A percentile compares a stretch with the other conserved stretches of the same genome.
Evolutionary conservation across 2,888 invertebrate genomes (phyloP).

Genomic region (Hermodice carunculata): DNA sequence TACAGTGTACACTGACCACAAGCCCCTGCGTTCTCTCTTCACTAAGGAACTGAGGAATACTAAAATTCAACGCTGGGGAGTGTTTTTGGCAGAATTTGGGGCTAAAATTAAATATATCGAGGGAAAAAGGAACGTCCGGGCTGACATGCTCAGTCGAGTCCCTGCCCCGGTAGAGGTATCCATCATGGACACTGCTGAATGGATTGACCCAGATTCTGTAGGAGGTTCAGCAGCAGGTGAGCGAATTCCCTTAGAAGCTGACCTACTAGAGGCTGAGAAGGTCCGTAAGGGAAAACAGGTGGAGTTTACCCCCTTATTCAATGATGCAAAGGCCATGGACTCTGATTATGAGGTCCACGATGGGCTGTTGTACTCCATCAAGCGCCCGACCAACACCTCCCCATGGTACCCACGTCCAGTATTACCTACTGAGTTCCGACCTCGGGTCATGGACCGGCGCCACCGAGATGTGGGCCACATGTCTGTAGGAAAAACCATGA

Average conservation of each 20-base stretch:
- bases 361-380: too few relatives aligned
- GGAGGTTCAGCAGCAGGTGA: too few relatives aligned
- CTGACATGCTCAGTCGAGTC: conserved; percentile 13
- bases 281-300: too few relatives aligned
- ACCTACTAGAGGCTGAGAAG: too few relatives aligned
- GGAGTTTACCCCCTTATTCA: too few relatives aligned
- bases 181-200: neutral
- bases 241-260: too few relatives aligned
- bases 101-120: neutral
- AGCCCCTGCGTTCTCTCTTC: conserved; percentile 11
- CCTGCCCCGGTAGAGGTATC: neutral
- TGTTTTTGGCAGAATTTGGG: conserved; percentile 17
- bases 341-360: too few relatives aligned
- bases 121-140: conserved; percentile 4
- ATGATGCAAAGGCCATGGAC: too few relatives aligned
- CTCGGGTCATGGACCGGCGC: neutral
- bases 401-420: conserved; percentile 11
- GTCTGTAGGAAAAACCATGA: neutral
- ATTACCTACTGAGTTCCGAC: neutral
- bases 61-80: conserved; percentile 14
- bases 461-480: conserved; percentile 9
- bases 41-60: conserved; percentile 7
- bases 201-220: too few relatives aligned
- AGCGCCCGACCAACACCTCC: too few relatives aligned
- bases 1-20: conserved; percentile 14